Evolutionary conservation across 2,797 vertebrate species (phyloP), one percentile per base, ranked within the genome.

Genomic region (Coracias cyanogaster): DNA sequence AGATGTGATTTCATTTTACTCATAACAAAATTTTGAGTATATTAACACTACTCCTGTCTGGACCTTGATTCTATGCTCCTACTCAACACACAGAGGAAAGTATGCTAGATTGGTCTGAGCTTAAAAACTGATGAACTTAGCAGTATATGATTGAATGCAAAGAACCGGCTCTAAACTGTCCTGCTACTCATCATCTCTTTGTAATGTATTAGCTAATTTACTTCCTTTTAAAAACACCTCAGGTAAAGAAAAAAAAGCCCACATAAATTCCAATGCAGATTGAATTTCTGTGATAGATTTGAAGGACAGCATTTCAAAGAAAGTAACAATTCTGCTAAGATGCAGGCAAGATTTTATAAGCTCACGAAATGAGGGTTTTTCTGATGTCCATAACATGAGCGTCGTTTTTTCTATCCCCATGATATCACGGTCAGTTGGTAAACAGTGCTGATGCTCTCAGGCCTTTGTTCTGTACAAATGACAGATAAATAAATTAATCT

Each of bases 301-400:
- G 54, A 86, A 82, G 33, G 18, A 64, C 11, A 67, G 2, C 8
- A 21, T 87, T 65, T 61, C 65, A 78, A 54, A 78, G 20, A 62
- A 76, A 19, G 17, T 24, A 65, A 39, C 3, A 58, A 18, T 72
- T 87, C 45, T 65, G 11, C 29, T 41, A 19, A 4, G 10, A 46
- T 24, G 1, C 51, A 9, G 89, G 7, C 6, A 76, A 78, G 35
- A 71, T 26, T 88, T 77, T 74, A 7, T 71, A 58, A 64, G 33
- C 7, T 86, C 52, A 81, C 1, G 7, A 25, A 66, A 66, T 19
- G 8, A 14, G 3, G 0, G 0, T 69, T 82, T 61, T 61, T 46
- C 48, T 66, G 33, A 58, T 33, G 3, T 24, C 24, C 31, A 6
- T 58, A 66, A 54, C 5, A 10, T 20, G 3, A 62, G 21, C 60